A percentile compares a stretch with the other conserved stretches of the same genome.
Conservation (phyloP, 2,888 invertebrate genomes). For the Andrena hattorfiana region DNA sequence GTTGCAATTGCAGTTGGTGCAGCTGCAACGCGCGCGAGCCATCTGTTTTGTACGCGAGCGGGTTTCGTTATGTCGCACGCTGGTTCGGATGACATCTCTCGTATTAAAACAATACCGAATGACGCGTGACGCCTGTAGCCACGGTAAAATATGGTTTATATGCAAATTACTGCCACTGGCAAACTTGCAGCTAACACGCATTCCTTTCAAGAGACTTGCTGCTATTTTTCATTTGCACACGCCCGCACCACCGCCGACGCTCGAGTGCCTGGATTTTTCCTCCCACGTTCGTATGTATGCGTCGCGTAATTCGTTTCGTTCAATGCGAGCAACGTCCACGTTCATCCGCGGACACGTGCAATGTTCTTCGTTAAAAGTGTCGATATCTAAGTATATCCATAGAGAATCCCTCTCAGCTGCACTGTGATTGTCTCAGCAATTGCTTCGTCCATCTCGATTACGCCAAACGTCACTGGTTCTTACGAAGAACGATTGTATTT, state of each 20-base stretch:
- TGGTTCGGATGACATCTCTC: constrained; percentile 45
- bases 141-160: constrained; percentile 61
- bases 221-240: constrained; percentile 50
- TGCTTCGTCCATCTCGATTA: too few relatives aligned
- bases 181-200: constrained; percentile 40
- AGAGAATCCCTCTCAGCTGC: background rate
- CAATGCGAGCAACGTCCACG: background rate
- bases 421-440: too few relatives aligned
- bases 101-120: constrained; percentile 66
- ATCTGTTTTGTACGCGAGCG: constrained; percentile 60
- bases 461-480: background rate
- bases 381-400: background rate
- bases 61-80: constrained; percentile 54
- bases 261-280: constrained; percentile 3
- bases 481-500: background rate
- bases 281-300: background rate
- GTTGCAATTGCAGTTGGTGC: constrained; percentile 26
- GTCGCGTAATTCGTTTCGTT: constrained; percentile 5
- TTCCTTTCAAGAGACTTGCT: constrained; percentile 34
- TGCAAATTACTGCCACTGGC: constrained; percentile 57
- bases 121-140: constrained; percentile 56
- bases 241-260: background rate
- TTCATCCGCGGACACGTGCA: background rate
- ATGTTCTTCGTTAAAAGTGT: background rate
- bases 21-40: constrained; percentile 28